These are phyloP conservation scores for Netta rufina DNA, from an alignment of 2,797 vertebrate genomes.

Conservation along the genomic window DNA sequence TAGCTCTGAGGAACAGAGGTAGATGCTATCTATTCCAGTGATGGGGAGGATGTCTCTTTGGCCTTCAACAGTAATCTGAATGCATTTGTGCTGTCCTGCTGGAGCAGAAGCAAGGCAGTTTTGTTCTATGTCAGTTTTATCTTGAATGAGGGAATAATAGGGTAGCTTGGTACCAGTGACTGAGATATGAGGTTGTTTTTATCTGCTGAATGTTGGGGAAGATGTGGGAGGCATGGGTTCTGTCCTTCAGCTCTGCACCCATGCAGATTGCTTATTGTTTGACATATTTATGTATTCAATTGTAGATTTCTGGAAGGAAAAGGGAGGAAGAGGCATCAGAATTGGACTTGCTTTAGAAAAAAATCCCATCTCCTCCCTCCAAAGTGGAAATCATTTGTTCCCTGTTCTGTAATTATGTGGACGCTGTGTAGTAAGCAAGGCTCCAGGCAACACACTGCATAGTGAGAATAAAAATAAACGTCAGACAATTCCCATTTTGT, in stretches of 20 bases:
- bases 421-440: rapidly evolving
- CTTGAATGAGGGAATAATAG: not conserved
- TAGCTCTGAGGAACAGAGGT: not conserved
- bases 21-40: not conserved
- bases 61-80: not conserved
- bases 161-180: not conserved
- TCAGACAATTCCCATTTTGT: not conserved
- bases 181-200: not conserved
- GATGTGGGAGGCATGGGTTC: not conserved
- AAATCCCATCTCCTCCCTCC: not conserved
- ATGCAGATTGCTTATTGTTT: not conserved
- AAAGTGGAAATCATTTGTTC: not conserved
- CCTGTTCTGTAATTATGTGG: not conserved
- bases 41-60: not conserved
- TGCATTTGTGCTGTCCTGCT: not conserved
- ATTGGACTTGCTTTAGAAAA: not conserved
- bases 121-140: not conserved
- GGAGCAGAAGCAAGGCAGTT: not conserved
- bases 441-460: not conserved
- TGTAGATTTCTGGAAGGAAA: not conserved
- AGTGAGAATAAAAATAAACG: not conserved
- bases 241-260: not conserved
- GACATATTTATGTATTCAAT: not conserved
- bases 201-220: not conserved
- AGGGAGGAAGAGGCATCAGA: not conserved